Evolutionary conservation across 2,797 vertebrate species (phyloP), one percentile per base, ranked within the genome.

Genomic region (Alcedo atthis): DNA sequence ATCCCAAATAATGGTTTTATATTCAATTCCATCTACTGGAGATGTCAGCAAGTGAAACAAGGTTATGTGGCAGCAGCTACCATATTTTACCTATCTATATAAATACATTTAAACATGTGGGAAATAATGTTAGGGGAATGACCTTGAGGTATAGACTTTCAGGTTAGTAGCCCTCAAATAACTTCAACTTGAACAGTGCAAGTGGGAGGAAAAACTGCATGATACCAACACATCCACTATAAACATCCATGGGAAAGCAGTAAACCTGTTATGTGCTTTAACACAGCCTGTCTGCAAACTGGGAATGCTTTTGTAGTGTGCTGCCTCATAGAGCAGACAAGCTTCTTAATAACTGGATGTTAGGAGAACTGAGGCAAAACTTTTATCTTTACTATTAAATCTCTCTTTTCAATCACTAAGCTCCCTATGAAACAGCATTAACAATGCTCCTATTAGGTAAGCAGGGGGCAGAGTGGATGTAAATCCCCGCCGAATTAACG

Each of bases 361-460:
- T 93, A 71, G 22, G 57, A 93, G 85, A 96, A 97, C 59, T 69
- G 86, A 96, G 93, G 90, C 73, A 84, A 89, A 96, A 97, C 93
- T 96, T 96, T 94, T 92, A 77, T 94, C 95, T 95, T 92, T 95
- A 63, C 82, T 51, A 77, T 92, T 73, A 90, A 95, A 95, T 95
- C 92, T 95, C 96, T 49, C 87, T 81, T 94, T 97, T 96, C 94
- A 94, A 37, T 37, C 57, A 2, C 78, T 93, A 96, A 94, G 95
- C 95, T 96, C 92, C 85, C 87, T 15, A 55, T 94, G 91, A 96
- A 96, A 70, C 81, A 87, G 85, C 42, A 3, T 42, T 42, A 95
- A 96, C 94, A 93, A 93, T 92, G 92, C 67, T 80, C 46, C 91
- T 92, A 95, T 96, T 95, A 95, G 95, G 91, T 78, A 95, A 95